These are phyloP conservation scores for Melanotaenia duboulayi DNA, from an alignment of 2,113 vertebrate species.

Conservation along the genomic window DNA sequence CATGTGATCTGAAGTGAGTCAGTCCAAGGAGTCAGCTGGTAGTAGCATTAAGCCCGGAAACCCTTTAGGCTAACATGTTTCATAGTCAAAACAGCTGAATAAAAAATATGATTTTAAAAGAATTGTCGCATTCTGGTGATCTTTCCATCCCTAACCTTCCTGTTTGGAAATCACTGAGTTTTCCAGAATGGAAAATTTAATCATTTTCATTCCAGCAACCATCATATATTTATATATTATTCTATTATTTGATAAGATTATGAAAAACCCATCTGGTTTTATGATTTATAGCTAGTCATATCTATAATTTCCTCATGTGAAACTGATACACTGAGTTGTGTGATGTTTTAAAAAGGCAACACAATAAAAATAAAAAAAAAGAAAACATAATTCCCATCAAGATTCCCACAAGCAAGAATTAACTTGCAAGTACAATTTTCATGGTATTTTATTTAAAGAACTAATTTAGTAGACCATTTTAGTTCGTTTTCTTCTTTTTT, in stretches of 20 bases:
- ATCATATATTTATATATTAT: no score
- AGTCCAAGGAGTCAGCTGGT: conserved; percentile 47
- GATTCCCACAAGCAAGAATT: background rate
- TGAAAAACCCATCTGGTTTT: no score
- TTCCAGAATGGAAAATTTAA: no score
- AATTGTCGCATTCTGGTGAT: background rate
- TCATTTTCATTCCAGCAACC: no score
- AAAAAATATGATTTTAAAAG: background rate
- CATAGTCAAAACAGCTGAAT: background rate
- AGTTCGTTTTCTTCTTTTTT: background rate
- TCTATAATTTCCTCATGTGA: no score
- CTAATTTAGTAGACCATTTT: background rate
- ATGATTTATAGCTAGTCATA: no score
- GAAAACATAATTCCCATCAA: background rate
- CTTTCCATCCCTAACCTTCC: background rate
- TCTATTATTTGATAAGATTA: no score
- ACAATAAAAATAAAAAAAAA: no score
- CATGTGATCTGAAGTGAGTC: conserved; percentile 25
- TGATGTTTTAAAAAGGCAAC: background rate
- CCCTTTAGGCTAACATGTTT: no score
- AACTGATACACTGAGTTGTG: no score
- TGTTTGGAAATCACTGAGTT: no score
- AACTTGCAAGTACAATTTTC: background rate
- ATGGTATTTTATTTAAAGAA: background rate
- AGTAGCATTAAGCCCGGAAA: conserved; percentile 15